Evolutionary conservation across 37 sponge, comb jelly and placozoan species (phyloP).

Genomic region (Chondrilla cf. caribensis): DNA sequence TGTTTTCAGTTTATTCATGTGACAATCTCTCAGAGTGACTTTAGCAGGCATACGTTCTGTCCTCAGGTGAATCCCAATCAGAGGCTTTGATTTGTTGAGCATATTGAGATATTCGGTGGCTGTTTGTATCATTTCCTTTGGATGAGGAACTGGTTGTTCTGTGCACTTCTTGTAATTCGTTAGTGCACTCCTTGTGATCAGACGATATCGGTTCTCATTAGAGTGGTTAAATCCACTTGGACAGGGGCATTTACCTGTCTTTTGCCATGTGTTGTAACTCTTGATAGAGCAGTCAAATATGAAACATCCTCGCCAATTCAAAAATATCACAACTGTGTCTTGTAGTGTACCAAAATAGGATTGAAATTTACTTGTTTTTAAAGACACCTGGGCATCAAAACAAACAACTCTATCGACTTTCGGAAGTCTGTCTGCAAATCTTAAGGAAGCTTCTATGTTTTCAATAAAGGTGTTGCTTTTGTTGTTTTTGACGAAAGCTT

Average conservation of each 20-base stretch:
- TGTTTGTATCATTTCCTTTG: background rate
- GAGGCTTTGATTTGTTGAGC: background rate
- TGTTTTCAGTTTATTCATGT: too few species aligned
- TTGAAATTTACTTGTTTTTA: background rate
- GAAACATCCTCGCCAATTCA: slow-evolving; percentile 14
- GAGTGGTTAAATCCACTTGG: background rate
- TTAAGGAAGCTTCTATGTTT: background rate
- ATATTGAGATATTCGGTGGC: background rate
- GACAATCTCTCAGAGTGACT: too few species aligned
- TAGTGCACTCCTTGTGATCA: background rate
- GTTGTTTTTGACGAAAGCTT: background rate
- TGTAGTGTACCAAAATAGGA: too few species aligned
- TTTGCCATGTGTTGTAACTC: background rate
- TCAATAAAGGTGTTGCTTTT: background rate
- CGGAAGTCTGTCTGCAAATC: too few species aligned
- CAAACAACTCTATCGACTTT: background rate
- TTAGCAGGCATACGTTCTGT: slow-evolving; percentile 42
- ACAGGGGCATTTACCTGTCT: background rate
- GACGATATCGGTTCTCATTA: background rate
- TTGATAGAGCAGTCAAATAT: slow-evolving; percentile 1
- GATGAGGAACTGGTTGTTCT: background rate
- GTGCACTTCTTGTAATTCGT: background rate
- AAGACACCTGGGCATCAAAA: background rate
- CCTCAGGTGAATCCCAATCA: slow-evolving; percentile 36
- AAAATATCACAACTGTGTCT: background rate